Conservation (phyloP, 2,113 vertebrate species). For the Fregetta grallaria region DNA sequence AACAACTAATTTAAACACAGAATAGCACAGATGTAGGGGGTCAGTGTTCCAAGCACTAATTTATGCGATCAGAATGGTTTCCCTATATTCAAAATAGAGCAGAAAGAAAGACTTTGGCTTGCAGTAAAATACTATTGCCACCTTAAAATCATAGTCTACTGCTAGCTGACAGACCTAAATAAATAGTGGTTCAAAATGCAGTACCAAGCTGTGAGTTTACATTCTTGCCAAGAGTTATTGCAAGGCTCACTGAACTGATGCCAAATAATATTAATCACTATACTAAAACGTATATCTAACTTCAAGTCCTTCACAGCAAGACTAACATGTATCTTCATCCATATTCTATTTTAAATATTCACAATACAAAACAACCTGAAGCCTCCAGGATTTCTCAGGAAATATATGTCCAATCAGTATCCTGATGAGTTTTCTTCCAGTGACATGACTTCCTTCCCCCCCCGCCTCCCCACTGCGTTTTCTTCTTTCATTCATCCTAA, state of each 20-base stretch:
- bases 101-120: neutral
- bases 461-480: neutral
- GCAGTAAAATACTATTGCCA: neutral
- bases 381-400: neutral
- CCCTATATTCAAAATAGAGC: neutral
- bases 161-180: neutral
- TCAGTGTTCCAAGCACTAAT: neutral
- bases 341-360: neutral
- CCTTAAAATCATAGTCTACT: neutral
- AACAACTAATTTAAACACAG: neutral
- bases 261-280: neutral
- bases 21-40: neutral
- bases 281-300: neutral
- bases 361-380: neutral
- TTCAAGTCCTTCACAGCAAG: neutral
- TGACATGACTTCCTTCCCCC: neutral
- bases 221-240: neutral
- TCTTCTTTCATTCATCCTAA: neutral
- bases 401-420: neutral
- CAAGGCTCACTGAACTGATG: neutral
- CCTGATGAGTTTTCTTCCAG: neutral
- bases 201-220: neutral
- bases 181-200: neutral
- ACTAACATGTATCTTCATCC: neutral
- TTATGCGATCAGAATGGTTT: neutral